These are phyloP conservation scores for Trichoplusia ni DNA, from an alignment of 1,140 invertebrate genomes.

Conservation along the genomic window DNA sequence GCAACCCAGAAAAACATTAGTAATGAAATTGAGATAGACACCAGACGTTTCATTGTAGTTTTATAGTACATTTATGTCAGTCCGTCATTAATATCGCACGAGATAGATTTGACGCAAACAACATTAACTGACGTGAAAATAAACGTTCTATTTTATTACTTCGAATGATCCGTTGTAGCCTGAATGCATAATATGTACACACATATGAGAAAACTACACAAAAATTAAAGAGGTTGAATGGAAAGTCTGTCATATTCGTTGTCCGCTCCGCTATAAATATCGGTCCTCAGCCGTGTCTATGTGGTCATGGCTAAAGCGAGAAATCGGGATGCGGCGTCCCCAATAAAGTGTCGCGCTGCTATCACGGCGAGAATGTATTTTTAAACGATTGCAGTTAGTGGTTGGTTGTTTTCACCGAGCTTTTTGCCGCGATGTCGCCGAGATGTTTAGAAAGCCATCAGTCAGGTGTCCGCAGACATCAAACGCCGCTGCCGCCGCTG, in stretches of 20 bases:
- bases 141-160: neutral
- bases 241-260: neutral
- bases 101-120: neutral
- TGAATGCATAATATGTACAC: neutral
- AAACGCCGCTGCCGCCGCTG: conserved; percentile 48
- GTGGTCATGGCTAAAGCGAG: conserved; percentile 27
- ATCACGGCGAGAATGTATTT: conserved; percentile 56
- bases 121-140: neutral
- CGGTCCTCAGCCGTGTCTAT: conserved; percentile 9
- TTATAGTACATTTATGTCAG: neutral
- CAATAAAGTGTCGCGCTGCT: conserved; percentile 41
- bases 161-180: neutral
- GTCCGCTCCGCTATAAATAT: conserved; percentile 15
- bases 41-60: neutral
- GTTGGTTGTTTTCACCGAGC: conserved; percentile 69
- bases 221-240: neutral
- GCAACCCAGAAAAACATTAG: too few species aligned
- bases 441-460: conserved; percentile 77
- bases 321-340: conserved; percentile 36
- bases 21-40: neutral
- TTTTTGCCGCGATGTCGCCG: conserved; percentile 63
- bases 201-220: neutral
- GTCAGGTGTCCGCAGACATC: conserved; percentile 64
- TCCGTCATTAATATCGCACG: too few species aligned
- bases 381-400: conserved; percentile 67